Evolutionary conservation across 2,797 vertebrate genomes (phyloP), one percentile per base, ranked within the genome.

Genomic region (Zalophus californianus): DNA sequence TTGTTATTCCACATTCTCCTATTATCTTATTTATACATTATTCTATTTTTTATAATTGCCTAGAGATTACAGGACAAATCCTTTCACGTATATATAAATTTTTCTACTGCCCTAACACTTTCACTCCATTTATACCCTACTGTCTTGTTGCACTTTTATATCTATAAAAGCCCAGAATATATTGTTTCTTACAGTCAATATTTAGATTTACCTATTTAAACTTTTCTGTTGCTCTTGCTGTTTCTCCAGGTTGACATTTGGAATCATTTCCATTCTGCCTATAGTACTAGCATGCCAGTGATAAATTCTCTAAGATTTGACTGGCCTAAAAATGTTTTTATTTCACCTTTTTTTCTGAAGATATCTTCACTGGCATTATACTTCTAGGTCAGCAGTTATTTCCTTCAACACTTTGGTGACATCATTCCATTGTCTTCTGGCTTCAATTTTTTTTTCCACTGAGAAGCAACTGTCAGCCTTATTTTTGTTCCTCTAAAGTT

Each of bases 321-420:
- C 1, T 83, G 38, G 25, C 38, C 16, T 75, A 64, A 85, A 75
- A 64, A 62, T 38, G 11, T 21, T 44, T 84, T 48, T 32, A 72
- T 7, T 82, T 58, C 62, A 70, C 38, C 89, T 82, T 52, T 60
- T 44, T 75, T 84, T 41, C 14, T n/a, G 8, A 92, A 85, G 80
- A 54, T 73, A 85, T 64, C 75, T 92, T 92, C 68, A 52, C 25
- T 92, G 80, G 68, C 56, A 64, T 32, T 85, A 41, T 52, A 92
- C 62, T 52, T 85, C 56, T 64, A 64, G 44, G 44, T 75, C 62
- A 83, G 80, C 25, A 75, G 44, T 85, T 85, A 85, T 41, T 83
- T 60, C 56, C 82, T 75, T 85, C 73, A 85, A 62, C n/a, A 92
- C 44, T 62, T 73, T 32, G 41, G 41, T 64, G 44, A 75, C 72